Percentiles rank a stretch among this genome's conserved stretches.
These are phyloP conservation scores for Drosophila engyochracea DNA, from an alignment of 2,888 invertebrate genomes.

Conservation along the genomic window DNA sequence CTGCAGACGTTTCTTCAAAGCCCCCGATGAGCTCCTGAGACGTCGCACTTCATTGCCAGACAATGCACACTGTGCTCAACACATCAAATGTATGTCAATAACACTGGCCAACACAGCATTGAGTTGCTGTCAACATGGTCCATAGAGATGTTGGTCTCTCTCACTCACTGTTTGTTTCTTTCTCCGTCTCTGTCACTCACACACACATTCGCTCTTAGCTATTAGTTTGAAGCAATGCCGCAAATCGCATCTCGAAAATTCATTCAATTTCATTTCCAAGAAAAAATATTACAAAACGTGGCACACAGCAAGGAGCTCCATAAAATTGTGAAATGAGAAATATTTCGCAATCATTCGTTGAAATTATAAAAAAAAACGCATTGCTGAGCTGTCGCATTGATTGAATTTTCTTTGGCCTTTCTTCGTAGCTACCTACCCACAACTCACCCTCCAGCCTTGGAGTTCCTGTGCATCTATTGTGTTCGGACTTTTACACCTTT, in stretches of 20 bases:
- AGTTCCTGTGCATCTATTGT: constrained; percentile 43
- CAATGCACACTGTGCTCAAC: constrained; percentile 58
- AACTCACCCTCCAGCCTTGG: constrained; percentile 3
- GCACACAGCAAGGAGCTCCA: constrained; percentile 15
- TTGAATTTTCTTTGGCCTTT: constrained; percentile 62
- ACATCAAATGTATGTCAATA: constrained; percentile 73
- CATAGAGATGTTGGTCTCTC: neutral
- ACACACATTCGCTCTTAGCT: constrained; percentile 32
- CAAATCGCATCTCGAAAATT: constrained; percentile 68
- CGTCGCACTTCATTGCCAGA: constrained; percentile 44
- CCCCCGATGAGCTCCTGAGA: constrained; percentile 27
- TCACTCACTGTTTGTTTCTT: neutral
- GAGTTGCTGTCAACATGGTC: constrained; percentile 53
- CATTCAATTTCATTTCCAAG: constrained; percentile 62
- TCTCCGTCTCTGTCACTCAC: neutral
- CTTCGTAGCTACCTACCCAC: constrained; percentile 1
- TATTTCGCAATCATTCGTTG: constrained; percentile 75
- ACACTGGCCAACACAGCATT: constrained; percentile 63
- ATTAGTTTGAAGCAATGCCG: constrained; percentile 37
- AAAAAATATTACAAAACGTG: constrained; percentile 32
- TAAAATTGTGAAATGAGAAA: constrained; percentile 68
- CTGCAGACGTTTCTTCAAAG: constrained; percentile 20
- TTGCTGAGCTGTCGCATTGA: constrained; percentile 76
- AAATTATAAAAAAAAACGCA: constrained; percentile 77
- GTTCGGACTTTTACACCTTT: constrained; percentile 63